Conservation (phyloP, 2,888 invertebrate species). For the Adelphocoris suturalis region DNA sequence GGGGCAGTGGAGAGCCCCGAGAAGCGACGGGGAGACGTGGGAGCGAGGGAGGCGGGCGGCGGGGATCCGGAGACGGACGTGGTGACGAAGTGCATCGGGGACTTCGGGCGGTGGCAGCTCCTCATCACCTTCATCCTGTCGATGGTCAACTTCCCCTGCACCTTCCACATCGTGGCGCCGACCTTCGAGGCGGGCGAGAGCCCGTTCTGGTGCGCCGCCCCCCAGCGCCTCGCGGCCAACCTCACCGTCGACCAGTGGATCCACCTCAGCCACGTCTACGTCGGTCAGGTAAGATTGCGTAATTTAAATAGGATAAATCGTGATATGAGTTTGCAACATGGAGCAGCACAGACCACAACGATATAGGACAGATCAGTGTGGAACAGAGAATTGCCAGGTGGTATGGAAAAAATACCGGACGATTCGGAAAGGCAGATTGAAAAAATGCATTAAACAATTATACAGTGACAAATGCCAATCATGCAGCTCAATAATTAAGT, state of each 20-base stretch:
- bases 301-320: too few species aligned
- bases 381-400: too few species aligned
- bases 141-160: slow-evolving; percentile 88
- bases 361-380: too few species aligned
- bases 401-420: too few species aligned
- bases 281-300: not conserved
- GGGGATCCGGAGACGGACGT: slow-evolving; percentile 63
- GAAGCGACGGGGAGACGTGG: slow-evolving; percentile 30
- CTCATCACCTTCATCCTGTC: slow-evolving; percentile 87
- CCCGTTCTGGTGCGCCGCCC: slow-evolving; percentile 86
- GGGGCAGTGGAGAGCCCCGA: slow-evolving; percentile 59
- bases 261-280: slow-evolving; percentile 82
- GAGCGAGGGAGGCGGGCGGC: slow-evolving; percentile 6
- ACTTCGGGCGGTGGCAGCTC: slow-evolving; percentile 89
- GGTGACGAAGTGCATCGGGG: slow-evolving; percentile 81
- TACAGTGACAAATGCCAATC: too few species aligned
- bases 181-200: slow-evolving; percentile 86
- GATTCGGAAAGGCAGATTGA: too few species aligned
- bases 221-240: slow-evolving; percentile 81
- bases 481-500: too few species aligned
- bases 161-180: slow-evolving; percentile 88
- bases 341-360: too few species aligned
- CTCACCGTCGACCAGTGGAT: slow-evolving; percentile 83
- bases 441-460: too few species aligned
- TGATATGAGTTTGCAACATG: too few species aligned